These are phyloP conservation scores for Drosophila insularis DNA, from an alignment of 1,140 invertebrate species.

Conservation along the genomic window DNA sequence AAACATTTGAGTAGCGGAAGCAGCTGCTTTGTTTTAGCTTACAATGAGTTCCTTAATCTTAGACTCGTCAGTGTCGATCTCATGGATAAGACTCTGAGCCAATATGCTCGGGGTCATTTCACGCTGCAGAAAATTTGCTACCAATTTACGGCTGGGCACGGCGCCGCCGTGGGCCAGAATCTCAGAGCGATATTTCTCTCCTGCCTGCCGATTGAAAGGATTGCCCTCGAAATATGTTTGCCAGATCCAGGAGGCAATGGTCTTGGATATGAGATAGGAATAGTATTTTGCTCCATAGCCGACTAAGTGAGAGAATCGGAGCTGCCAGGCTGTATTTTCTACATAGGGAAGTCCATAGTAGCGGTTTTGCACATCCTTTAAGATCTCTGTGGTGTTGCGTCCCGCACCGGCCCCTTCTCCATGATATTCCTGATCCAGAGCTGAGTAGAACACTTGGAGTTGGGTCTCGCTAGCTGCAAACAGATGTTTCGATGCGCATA, in stretches of 20 bases:
- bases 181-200: constrained; percentile 89
- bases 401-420: constrained; percentile 83
- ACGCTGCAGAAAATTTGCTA: constrained; percentile 88
- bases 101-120: constrained; percentile 86
- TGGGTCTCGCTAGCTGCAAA: constrained; percentile 96
- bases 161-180: constrained; percentile 95
- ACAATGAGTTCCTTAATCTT: constrained; percentile 78
- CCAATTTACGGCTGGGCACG: constrained; percentile 88
- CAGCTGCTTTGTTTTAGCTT: constrained; percentile 44
- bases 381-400: constrained; percentile 89
- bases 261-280: constrained; percentile 96
- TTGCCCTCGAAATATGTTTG: constrained; percentile 92
- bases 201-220: constrained; percentile 90
- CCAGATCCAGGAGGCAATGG: constrained; percentile 97
- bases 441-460: constrained; percentile 93
- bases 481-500: constrained; percentile 92
- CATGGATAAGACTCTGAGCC: constrained; percentile 84
- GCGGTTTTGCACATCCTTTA: constrained; percentile 90
- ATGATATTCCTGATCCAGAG: constrained; percentile 95
- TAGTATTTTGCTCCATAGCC: constrained; percentile 99
- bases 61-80: constrained; percentile 84
- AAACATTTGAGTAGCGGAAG: not conserved
- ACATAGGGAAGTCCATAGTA: constrained; percentile 95
- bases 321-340: constrained; percentile 96
- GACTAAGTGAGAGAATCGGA: constrained; percentile 97